A percentile compares a stretch with the other conserved stretches of the same genome.
These are phyloP conservation scores for Pteronura brasiliensis DNA, from an alignment of 2,113 vertebrate species.

Conservation along the genomic window DNA sequence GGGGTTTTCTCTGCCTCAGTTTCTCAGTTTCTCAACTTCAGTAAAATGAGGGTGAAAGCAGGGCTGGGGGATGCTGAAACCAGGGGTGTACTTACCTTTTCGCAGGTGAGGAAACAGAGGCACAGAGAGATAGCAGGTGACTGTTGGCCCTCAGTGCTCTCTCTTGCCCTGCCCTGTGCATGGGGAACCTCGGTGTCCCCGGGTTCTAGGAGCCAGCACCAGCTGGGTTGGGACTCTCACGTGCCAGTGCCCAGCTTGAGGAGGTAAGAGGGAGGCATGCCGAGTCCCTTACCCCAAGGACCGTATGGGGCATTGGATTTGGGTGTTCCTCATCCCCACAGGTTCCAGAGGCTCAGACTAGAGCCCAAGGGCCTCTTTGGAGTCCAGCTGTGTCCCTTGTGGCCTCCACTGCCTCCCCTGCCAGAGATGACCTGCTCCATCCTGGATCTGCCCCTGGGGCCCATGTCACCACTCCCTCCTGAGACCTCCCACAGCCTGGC, in stretches of 20 bases:
- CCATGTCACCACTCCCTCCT: rapidly evolving
- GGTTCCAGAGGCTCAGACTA: not conserved
- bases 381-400: not conserved
- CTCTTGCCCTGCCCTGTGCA: no score
- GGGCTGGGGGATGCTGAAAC: not conserved
- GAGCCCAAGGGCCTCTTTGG: not conserved
- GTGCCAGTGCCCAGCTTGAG: no score
- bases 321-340: not conserved
- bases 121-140: not conserved
- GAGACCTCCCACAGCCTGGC: not conserved
- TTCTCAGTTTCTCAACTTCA: not conserved
- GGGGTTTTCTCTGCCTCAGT: not conserved
- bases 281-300: not conserved
- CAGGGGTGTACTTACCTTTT: no score
- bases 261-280: not conserved
- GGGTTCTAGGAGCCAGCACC: not conserved
- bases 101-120: not conserved
- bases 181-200: not conserved
- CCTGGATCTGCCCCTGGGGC: not conserved
- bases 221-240: not conserved
- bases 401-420: no score
- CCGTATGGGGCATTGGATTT: rapidly evolving
- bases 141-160: not conserved
- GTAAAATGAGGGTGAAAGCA: not conserved
- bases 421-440: not conserved